Evolutionary conservation across 64 coral and sea anemone genomes (phyloP).

Genomic region (Astreopora myriophthalma): DNA sequence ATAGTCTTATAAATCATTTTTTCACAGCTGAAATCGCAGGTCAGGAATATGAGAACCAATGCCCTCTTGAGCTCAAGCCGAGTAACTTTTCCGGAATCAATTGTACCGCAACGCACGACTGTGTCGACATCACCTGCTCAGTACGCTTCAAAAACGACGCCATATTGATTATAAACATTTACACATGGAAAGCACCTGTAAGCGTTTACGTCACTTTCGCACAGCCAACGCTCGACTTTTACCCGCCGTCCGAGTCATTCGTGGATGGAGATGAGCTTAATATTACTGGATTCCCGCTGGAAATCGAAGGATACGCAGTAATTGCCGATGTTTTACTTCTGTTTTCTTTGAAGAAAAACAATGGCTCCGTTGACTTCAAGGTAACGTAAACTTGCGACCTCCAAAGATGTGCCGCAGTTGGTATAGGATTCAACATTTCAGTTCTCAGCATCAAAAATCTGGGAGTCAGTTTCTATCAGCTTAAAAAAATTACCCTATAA

Average conservation of each 20-base stretch:
- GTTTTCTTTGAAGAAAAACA: background rate
- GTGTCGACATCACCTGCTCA: background rate
- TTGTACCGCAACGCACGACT: background rate
- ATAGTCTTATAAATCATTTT: too few relatives aligned
- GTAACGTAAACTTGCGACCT: background rate
- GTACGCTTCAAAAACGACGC: background rate
- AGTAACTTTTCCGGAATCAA: background rate
- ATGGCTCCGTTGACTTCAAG: slow-evolving; percentile 1
- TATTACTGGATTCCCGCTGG: background rate
- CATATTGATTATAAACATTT: background rate
- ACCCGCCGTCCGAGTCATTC: background rate
- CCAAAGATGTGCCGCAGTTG: too few relatives aligned
- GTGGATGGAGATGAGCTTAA: background rate
- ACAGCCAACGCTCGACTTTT: background rate
- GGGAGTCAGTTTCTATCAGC: too few relatives aligned
- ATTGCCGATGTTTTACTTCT: background rate
- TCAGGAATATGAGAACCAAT: background rate
- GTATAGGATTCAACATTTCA: too few relatives aligned
- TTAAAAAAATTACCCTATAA: too few relatives aligned
- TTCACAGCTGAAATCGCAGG: background rate
- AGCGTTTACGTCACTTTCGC: background rate
- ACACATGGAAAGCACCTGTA: background rate
- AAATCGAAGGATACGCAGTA: background rate
- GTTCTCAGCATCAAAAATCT: too few relatives aligned
- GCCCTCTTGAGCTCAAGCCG: background rate